These are phyloP conservation scores for Speoplatyrhinus poulsoni DNA, from an alignment of 2,113 vertebrate genomes.

Conservation along the genomic window DNA sequence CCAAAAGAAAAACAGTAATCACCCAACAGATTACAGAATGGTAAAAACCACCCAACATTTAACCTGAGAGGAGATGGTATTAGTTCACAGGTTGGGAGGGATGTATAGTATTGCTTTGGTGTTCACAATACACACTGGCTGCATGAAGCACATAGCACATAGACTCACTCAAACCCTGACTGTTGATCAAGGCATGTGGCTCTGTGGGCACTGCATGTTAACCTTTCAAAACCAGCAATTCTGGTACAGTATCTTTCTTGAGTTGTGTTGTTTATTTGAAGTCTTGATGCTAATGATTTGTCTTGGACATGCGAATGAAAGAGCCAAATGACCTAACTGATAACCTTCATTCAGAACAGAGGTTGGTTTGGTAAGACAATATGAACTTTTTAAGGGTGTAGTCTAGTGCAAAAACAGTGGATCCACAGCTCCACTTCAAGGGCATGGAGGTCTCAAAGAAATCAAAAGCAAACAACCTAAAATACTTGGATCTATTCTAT, in stretches of 20 bases:
- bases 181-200: constrained; percentile 2
- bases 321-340: constrained; percentile 49
- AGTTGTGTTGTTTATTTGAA: constrained; percentile 37
- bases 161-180: constrained; percentile 19
- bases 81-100: constrained; percentile 62
- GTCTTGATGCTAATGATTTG: constrained; percentile 33
- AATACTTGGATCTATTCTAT: constrained; percentile 9
- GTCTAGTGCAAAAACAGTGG: constrained; percentile 79
- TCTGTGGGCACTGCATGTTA: neutral
- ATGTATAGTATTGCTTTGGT: constrained; percentile 55
- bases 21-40: constrained; percentile 45
- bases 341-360: constrained; percentile 67
- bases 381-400: constrained; percentile 57
- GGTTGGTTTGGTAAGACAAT: constrained; percentile 45
- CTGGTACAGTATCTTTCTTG: constrained; percentile 13
- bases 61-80: constrained; percentile 70
- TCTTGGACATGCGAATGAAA: constrained; percentile 29
- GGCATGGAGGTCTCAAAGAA: constrained; percentile 72
- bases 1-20: constrained; percentile 51
- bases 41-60: constrained; percentile 44
- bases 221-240: constrained; percentile 24
- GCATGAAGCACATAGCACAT: constrained; percentile 37
- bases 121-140: constrained; percentile 46
- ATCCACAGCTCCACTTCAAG: constrained; percentile 75
- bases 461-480: constrained; percentile 52